Evolutionary conservation across 2,113 vertebrate species (phyloP).

Genomic region (Anguilla rostrata): DNA sequence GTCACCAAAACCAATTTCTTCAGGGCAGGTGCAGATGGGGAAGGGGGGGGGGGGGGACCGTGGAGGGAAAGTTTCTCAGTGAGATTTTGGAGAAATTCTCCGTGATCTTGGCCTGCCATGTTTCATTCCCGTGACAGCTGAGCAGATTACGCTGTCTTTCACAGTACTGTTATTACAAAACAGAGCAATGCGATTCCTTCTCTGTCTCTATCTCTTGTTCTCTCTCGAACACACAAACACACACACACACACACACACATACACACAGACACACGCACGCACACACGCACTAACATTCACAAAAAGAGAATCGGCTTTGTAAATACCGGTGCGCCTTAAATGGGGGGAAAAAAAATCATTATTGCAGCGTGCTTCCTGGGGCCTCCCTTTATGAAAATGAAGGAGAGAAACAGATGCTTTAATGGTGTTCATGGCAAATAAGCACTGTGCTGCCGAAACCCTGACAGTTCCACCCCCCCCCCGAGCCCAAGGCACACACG

Average conservation of each 20-base stretch:
- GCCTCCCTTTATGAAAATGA: constrained; percentile 23
- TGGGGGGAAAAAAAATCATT: constrained; percentile 16
- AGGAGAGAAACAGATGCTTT: constrained; percentile 35
- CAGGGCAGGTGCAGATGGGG: neutral
- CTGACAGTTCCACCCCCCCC: constrained; percentile 8
- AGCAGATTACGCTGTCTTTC: constrained; percentile 17
- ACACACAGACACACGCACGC: neutral
- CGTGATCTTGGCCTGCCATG: neutral
- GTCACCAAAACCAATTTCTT: too few relatives aligned
- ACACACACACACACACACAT: neutral
- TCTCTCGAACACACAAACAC: neutral
- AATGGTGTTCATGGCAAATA: constrained; percentile 21
- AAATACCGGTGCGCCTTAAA: constrained; percentile 25
- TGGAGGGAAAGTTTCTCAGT: neutral
- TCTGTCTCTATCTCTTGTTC: neutral
- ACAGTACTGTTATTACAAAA: neutral
- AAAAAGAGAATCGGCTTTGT: constrained; percentile 19
- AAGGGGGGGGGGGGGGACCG: too few relatives aligned
- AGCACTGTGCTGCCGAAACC: constrained; percentile 23
- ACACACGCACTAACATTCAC: neutral
- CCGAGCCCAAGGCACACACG: neutral
- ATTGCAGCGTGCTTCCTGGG: constrained; percentile 25
- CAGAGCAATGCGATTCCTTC: neutral
- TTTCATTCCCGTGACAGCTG: neutral
- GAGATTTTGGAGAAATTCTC: neutral